phyloP scores from a whole-genome alignment of 2,797 vertebrate genomes.

The Eutrigla gurnardus region DNA sequence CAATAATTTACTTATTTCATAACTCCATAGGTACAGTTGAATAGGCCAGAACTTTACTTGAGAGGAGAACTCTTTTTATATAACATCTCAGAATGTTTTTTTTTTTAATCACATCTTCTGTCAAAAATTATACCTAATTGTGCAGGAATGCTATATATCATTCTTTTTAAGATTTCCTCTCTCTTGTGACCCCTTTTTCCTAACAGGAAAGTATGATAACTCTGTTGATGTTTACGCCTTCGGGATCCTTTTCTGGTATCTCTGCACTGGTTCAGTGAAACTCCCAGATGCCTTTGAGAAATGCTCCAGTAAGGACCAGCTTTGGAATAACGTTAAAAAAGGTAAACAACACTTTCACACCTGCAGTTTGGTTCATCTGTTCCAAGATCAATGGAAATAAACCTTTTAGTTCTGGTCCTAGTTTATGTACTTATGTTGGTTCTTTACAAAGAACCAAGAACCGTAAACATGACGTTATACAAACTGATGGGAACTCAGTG shows the following conservation, averaged over 20 bases:
- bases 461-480: not conserved
- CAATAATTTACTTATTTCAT: not conserved
- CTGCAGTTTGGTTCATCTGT: not conserved
- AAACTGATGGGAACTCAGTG: not conserved
- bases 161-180: not conserved
- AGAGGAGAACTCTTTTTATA: not conserved
- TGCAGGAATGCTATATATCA: not conserved
- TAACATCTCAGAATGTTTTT: not conserved
- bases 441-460: not conserved
- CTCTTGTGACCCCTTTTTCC: constrained; percentile 8
- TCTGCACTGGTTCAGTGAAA: constrained; percentile 96
- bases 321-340: constrained; percentile 98
- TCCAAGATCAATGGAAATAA: no score
- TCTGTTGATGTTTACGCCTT: constrained; percentile 99
- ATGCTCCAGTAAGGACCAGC: constrained; percentile 98
- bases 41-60: not conserved
- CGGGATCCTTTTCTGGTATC: constrained; percentile 99
- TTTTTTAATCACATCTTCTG: not conserved
- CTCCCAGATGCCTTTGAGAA: constrained; percentile 98
- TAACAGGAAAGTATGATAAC: constrained; percentile 96
- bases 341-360: constrained; percentile 76
- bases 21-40: constrained; percentile 4
- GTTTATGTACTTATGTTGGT: not conserved
- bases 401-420: not conserved
- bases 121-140: not conserved